These are phyloP conservation scores for Prosopocoilus inquinatus DNA, from an alignment of 2,888 invertebrate species.

Conservation along the genomic window DNA sequence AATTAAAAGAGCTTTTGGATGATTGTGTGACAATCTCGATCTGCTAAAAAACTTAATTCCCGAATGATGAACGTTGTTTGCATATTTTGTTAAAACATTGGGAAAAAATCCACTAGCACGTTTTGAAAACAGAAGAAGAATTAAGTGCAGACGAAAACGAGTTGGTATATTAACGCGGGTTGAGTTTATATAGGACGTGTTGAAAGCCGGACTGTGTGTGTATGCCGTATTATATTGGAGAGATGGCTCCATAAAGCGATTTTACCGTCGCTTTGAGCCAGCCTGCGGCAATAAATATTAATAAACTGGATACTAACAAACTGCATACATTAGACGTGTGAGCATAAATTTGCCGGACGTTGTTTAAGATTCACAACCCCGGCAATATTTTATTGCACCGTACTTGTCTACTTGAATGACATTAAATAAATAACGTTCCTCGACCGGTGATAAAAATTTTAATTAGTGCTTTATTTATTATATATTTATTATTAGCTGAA, in stretches of 20 bases:
- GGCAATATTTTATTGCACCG: neutral
- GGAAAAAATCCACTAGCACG: too few species aligned
- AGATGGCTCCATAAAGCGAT: conserved; percentile 40
- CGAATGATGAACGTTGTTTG: too few species aligned
- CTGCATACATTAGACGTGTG: conserved; percentile 35
- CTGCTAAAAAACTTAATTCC: too few species aligned
- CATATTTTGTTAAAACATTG: too few species aligned
- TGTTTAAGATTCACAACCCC: conserved; percentile 11
- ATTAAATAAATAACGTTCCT: too few species aligned
- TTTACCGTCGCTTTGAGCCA: conserved; percentile 38
- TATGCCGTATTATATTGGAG: conserved; percentile 31
- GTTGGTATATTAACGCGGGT: conserved; percentile 9
- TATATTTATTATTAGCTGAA: too few species aligned
- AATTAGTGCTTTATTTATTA: too few species aligned
- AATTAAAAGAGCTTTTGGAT: too few species aligned
- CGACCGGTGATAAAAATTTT: too few species aligned
- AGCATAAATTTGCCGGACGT: conserved; percentile 30
- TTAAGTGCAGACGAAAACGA: neutral
- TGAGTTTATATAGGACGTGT: conserved; percentile 14
- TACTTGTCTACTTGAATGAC: neutral
- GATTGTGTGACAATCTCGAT: too few species aligned
- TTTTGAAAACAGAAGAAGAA: too few species aligned
- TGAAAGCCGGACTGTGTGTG: conserved; percentile 21
- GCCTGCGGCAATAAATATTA: conserved; percentile 42
- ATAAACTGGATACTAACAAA: conserved; percentile 41